These are phyloP conservation scores for Dreissena rostriformis DNA, from an alignment of 1,140 invertebrate genomes.

Conservation along the genomic window DNA sequence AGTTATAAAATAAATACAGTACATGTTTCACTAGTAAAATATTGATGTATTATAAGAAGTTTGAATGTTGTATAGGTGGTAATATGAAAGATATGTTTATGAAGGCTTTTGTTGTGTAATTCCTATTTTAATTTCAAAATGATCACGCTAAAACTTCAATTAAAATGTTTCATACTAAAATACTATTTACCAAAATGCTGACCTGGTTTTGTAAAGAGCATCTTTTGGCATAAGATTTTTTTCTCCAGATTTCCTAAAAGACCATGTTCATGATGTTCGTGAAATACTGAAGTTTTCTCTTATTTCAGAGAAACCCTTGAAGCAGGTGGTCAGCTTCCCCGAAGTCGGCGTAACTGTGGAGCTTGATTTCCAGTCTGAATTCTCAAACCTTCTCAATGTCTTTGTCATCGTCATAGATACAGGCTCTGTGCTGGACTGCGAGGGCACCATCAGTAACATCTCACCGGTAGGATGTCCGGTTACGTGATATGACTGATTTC, in stretches of 20 bases:
- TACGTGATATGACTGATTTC: neutral
- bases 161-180: neutral
- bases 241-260: neutral
- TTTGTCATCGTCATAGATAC: slow-evolving; percentile 64
- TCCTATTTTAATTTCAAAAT: neutral
- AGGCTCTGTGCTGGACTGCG: slow-evolving; percentile 59
- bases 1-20: neutral
- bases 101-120: neutral
- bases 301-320: slow-evolving; percentile 59
- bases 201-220: neutral
- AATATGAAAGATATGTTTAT: neutral
- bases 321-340: slow-evolving; percentile 37
- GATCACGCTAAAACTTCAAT: neutral
- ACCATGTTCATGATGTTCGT: neutral
- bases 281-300: slow-evolving; percentile 11
- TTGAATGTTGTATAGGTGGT: neutral
- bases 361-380: slow-evolving; percentile 74
- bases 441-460: slow-evolving; percentile 63
- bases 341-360: slow-evolving; percentile 63
- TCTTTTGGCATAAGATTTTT: neutral
- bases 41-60: neutral
- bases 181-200: neutral
- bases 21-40: neutral
- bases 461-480: slow-evolving; percentile 62
- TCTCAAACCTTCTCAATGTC: slow-evolving; percentile 72